Evolutionary conservation across 1,140 invertebrate species (phyloP), one percentile per base, ranked within the genome.

Genomic region (Nebria ingens): DNA sequence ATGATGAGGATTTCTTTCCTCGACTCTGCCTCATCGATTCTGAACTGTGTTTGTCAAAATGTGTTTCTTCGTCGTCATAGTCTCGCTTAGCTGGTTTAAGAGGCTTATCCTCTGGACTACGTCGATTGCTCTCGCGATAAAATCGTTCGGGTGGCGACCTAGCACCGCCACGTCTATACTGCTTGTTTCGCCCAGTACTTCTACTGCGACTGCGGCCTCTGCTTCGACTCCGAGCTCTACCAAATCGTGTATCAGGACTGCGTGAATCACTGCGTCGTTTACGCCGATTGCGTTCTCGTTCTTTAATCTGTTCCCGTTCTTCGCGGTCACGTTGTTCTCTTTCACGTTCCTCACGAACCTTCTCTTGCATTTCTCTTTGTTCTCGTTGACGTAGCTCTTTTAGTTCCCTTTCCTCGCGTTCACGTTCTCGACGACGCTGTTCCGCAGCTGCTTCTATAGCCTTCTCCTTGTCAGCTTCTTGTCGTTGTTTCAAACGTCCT

Each of bases 391-490:
- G 58, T 50, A 55, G 61, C 56, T 70, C 63, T 42, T 59, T 55
- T 67, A 71, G 15, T 58, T 69, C 64, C 23, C 52, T 50, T 60
- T 67, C 65, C 66, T 68, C 57, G 68, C 70, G 52, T 71, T 76
- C 61, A 65, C 71, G 69, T 54, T 77, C 71, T 38, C 69, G 64
- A 21, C 72, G 65, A 63, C 61, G 70, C 65, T 51, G 68, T 69
- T 77, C 76, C 56, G 72, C 75, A n/a, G 69, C 65, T 19, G 75
- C 71, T 11, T 73, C 68, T 38, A 75, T 76, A 0, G 71, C 71
- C 49, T 75, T 76, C 45, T 78, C 67, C 19, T 45, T 17, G 15
- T 45, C 40, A 45, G 70, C 63, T 29, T 69, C 64, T 50, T 69
- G 67, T 55, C 69, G 67, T 29, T 63, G 65, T 54, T 73, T 75